phyloP scores from a whole-genome alignment of 1,140 invertebrate genomes.

The Luehdorfia chinensis region DNA sequence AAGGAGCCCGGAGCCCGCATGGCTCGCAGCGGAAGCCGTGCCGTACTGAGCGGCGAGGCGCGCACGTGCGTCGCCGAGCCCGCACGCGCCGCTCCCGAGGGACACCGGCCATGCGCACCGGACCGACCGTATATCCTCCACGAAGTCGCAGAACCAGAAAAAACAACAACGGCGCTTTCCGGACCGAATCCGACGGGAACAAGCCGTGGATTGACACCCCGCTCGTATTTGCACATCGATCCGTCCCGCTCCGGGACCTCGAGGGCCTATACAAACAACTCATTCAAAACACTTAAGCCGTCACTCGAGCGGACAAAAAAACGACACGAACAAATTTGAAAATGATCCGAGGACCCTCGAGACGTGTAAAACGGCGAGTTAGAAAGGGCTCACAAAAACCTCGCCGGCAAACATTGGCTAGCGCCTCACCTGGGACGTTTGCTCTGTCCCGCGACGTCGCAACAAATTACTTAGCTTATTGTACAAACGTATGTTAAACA shows the following conservation, averaged over 20 bases:
- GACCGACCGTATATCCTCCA: background rate
- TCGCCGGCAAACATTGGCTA: conserved; percentile 30
- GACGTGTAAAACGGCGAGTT: conserved; percentile 62
- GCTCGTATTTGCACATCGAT: conserved; percentile 32
- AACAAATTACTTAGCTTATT: no score
- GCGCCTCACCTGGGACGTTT: conserved; percentile 46
- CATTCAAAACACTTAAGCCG: conserved; percentile 63
- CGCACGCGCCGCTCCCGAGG: background rate
- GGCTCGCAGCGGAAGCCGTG: background rate
- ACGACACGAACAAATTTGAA: conserved; percentile 58
- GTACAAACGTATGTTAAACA: no score
- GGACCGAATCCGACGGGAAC: background rate
- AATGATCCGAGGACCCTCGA: conserved; percentile 51
- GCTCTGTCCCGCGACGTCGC: no score
- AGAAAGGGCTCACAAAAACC: conserved; percentile 35
- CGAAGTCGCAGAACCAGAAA: background rate
- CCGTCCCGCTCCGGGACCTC: conserved; percentile 26
- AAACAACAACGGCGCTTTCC: no score
- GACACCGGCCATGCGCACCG: background rate
- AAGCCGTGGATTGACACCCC: background rate
- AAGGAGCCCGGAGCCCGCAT: conserved; percentile 4
- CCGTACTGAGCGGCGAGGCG: no score
- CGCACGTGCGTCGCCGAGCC: background rate
- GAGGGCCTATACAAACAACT: conserved; percentile 63
- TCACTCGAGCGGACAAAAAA: conserved; percentile 56